Evolutionary conservation across 2,113 vertebrate species (phyloP), one percentile per base, ranked within the genome.

Genomic region (Tachycineta bicolor): DNA sequence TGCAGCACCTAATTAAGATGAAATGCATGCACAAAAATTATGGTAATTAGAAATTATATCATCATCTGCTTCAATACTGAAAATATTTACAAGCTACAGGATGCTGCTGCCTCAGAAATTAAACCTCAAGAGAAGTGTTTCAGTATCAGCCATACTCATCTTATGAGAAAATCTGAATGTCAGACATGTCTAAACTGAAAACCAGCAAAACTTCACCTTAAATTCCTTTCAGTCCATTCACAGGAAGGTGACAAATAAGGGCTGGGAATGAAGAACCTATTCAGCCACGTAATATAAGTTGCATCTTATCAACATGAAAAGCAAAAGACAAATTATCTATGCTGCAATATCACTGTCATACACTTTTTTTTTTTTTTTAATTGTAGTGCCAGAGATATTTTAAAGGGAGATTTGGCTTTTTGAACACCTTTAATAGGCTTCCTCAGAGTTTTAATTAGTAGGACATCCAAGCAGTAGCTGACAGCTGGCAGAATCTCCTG

Each of bases 361-460:
- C 34, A 65, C 12, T 47, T 91, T 70, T 63, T 26, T 63, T 56
- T 34, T 92, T 59, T 65, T 63, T 73, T 64, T 37, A 37, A 37
- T 64, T 73, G 33, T 67, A 47, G 69, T 47, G 28, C 50, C 95
- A 87, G 82, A 62, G 39, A 87, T 78, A 62, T 89, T 97, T 93
- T 93, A 93, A 96, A 94, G 55, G 53, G 58, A 85, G 39, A 59
- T 93, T 91, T 95, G 73, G 87, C 89, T 80, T 98, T 98, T 97
- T 96, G 89, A 96, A 95, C 75, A 95, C 82, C 97, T 98, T 98
- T 98, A 98, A 99, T 97, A 97, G 97, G 96, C 96, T 98, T 98
- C 96, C 97, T 98, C 93, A 87, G 97, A 98, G 96, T 91, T 98
- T 99, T 99, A 99, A 99, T 99, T 99, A 99, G 98, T 96, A 97